Conservation (phyloP, 2,797 vertebrate species). For the Propithecus perrieri region DNA sequence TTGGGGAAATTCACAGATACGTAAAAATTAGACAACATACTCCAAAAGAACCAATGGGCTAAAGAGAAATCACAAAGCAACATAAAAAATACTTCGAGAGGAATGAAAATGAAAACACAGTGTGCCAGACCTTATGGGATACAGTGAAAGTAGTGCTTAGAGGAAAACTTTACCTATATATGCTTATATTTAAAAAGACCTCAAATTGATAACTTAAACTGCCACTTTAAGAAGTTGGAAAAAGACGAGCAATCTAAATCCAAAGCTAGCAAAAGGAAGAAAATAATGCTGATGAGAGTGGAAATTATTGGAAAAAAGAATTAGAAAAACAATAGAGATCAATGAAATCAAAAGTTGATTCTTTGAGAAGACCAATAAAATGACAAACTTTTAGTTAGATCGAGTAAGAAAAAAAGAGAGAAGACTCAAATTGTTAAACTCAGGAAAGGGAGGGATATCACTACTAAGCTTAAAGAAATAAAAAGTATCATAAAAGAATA, state of each 20-base stretch:
- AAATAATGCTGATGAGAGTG: not conserved
- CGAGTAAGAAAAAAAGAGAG: not conserved
- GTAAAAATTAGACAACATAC: not conserved
- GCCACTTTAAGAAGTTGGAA: not conserved
- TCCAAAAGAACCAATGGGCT: not conserved
- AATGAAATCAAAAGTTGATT: constrained; percentile 1
- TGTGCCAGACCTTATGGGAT: not conserved
- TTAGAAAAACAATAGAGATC: not conserved
- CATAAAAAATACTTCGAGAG: not conserved
- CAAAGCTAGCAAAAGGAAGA: constrained; percentile 24
- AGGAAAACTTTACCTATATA: not conserved
- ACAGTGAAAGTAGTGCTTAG: not conserved
- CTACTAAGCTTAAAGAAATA: not conserved
- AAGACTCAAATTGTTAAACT: constrained; percentile 6
- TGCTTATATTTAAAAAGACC: not conserved
- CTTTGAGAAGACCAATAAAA: constrained; percentile 17
- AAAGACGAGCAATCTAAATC: not conserved
- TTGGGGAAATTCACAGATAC: not conserved
- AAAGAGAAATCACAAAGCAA: not conserved
- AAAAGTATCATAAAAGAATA: not conserved
- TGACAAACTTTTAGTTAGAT: not conserved
- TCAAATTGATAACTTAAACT: not conserved
- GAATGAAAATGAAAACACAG: not conserved
- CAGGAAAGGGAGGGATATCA: not conserved
- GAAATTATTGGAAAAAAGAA: not conserved